Conservation (phyloP, 2,888 invertebrate genomes). For the Dermolepida albohirtum region DNA sequence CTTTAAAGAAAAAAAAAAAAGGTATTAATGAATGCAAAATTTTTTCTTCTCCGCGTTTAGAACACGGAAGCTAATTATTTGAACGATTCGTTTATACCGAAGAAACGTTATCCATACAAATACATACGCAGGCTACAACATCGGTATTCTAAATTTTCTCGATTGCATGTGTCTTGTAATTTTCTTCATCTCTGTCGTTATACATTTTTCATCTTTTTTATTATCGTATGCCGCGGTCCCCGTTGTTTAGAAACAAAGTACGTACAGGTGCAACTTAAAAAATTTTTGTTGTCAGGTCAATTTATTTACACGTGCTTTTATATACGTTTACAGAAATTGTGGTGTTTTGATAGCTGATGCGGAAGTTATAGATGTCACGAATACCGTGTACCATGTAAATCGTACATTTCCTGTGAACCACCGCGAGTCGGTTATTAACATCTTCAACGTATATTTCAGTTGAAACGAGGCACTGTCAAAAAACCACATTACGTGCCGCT, state of each 20-base stretch:
- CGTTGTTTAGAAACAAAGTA: slow-evolving; percentile 22
- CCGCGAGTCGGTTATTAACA: slow-evolving; percentile 40
- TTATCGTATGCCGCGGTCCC: slow-evolving; percentile 1
- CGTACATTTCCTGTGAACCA: slow-evolving; percentile 51
- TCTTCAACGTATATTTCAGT: slow-evolving; percentile 38
- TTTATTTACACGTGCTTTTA: slow-evolving; percentile 50
- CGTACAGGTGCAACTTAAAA: slow-evolving; percentile 48
- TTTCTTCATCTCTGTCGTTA: slow-evolving; percentile 34
- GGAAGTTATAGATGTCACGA: slow-evolving; percentile 54
- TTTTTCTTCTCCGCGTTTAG: slow-evolving; percentile 13
- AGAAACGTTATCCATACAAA: neutral
- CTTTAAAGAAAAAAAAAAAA: slow-evolving; percentile 20
- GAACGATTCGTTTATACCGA: slow-evolving; percentile 4
- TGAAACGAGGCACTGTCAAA: slow-evolving; percentile 27
- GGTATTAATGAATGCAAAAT: slow-evolving; percentile 39
- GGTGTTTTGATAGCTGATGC: slow-evolving; percentile 49
- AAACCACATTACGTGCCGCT: slow-evolving; percentile 37
- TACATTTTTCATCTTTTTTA: slow-evolving; percentile 16
- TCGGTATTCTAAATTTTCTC: slow-evolving; percentile 31
- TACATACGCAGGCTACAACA: neutral
- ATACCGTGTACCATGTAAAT: slow-evolving; percentile 53
- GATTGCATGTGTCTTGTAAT: slow-evolving; percentile 39
- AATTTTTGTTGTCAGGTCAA: slow-evolving; percentile 45
- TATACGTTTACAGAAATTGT: slow-evolving; percentile 47
- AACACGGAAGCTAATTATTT: slow-evolving; percentile 40